Conservation (phyloP, 2,113 vertebrate genomes). For the Pseudorectes ferrugineus region DNA sequence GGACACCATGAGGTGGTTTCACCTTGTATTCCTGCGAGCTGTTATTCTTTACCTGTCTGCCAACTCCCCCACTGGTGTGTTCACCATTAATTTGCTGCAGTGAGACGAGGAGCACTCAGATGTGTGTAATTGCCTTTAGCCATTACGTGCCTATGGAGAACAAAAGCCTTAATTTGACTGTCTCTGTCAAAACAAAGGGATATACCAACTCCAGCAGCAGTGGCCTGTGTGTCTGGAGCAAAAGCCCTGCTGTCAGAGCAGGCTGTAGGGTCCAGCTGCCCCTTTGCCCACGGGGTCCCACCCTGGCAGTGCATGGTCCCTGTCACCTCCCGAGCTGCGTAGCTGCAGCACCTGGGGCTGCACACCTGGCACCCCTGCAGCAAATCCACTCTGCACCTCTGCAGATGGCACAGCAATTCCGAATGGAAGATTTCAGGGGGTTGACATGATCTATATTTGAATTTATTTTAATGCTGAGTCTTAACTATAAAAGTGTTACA, state of each 20-base stretch:
- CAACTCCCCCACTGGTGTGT: rapidly evolving
- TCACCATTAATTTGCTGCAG: not conserved
- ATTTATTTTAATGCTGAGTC: not conserved
- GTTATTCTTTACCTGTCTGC: not conserved
- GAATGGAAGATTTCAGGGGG: not conserved
- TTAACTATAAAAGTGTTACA: not conserved
- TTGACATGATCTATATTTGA: not conserved
- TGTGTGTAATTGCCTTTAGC: not conserved
- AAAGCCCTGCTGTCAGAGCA: not conserved
- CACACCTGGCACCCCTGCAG: not conserved
- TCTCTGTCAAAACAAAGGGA: not conserved
- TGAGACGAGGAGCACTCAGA: not conserved
- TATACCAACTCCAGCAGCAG: not conserved
- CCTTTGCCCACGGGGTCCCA: not conserved
- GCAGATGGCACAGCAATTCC: not conserved
- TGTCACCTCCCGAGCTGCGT: not conserved
- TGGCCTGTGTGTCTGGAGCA: not conserved
- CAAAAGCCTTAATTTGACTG: not conserved
- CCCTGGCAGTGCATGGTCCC: rapidly evolving
- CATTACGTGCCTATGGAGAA: not conserved
- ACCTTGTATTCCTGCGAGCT: rapidly evolving
- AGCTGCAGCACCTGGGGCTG: not conserved
- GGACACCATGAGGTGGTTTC: not conserved
- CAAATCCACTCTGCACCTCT: not conserved
- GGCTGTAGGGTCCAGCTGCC: not conserved